phyloP scores from a whole-genome alignment of 2,888 invertebrate species.

The Tholera decimalis region DNA sequence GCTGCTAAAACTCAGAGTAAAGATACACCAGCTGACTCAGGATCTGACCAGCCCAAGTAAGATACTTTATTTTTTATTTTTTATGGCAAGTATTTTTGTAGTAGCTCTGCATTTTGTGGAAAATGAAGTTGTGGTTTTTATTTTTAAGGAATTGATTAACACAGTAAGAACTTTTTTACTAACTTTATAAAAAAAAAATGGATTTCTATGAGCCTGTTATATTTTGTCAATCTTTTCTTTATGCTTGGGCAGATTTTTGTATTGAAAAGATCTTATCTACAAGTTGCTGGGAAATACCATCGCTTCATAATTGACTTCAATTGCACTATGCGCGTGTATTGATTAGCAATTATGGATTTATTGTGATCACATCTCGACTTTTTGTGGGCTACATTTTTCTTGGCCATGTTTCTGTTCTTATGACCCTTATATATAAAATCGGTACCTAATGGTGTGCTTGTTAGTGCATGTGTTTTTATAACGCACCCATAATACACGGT shows the following conservation, averaged over 20 bases:
- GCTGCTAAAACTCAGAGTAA: slow-evolving; percentile 88
- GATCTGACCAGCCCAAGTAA: slow-evolving; percentile 89
- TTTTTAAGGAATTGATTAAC: not conserved
- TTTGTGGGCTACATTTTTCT: too few relatives aligned
- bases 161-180: too few relatives aligned
- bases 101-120: not conserved
- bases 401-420: too few relatives aligned
- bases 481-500: not conserved
- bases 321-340: too few relatives aligned
- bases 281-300: not conserved
- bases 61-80: slow-evolving; percentile 55
- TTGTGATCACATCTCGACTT: too few relatives aligned
- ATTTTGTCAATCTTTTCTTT: not conserved
- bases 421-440: too few relatives aligned
- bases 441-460: not conserved
- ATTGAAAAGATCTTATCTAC: not conserved
- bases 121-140: not conserved
- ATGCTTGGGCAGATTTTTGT: not conserved
- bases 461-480: not conserved
- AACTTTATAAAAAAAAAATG: too few relatives aligned
- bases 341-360: too few relatives aligned
- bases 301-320: not conserved
- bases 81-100: not conserved
- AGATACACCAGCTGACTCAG: slow-evolving; percentile 86
- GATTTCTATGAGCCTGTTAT: too few relatives aligned